A percentile compares a stretch with the other conserved stretches of the same genome.
Conservation (phyloP, 2,797 vertebrate genomes). For the Anomalospiza imberbis region DNA sequence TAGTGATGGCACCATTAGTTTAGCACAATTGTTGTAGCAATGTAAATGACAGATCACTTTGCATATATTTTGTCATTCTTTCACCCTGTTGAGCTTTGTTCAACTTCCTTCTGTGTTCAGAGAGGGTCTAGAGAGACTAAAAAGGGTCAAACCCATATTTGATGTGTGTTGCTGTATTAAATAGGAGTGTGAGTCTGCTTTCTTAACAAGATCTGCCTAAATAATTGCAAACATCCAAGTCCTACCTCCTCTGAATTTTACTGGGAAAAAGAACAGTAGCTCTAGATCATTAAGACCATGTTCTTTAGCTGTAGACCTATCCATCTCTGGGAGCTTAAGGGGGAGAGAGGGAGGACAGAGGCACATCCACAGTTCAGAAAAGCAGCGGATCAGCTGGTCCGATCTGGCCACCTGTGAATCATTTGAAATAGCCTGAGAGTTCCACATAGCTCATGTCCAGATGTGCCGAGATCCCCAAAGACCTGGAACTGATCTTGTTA, state of each 20-base stretch:
- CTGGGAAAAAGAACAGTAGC: neutral
- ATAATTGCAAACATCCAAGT: neutral
- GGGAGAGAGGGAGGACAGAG: neutral
- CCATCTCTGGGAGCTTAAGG: neutral
- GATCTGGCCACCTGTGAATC: neutral
- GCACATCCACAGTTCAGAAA: neutral
- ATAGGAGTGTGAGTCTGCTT: neutral
- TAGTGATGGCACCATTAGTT: neutral
- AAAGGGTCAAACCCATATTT: neutral
- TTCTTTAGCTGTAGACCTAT: neutral
- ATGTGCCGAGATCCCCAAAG: neutral
- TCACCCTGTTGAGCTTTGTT: neutral
- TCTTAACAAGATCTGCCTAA: neutral
- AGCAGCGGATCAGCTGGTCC: neutral
- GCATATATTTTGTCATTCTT: neutral
- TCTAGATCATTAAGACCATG: neutral
- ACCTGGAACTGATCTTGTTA: neutral
- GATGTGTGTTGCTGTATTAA: neutral
- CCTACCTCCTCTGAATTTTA: neutral
- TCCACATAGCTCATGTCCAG: neutral
- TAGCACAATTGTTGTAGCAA: neutral
- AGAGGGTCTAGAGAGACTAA: neutral
- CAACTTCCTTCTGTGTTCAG: neutral
- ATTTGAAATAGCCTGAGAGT: neutral
- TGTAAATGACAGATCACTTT: neutral